Evolutionary conservation across 2,888 invertebrate species (phyloP).

Genomic region (Piscicola geometra): DNA sequence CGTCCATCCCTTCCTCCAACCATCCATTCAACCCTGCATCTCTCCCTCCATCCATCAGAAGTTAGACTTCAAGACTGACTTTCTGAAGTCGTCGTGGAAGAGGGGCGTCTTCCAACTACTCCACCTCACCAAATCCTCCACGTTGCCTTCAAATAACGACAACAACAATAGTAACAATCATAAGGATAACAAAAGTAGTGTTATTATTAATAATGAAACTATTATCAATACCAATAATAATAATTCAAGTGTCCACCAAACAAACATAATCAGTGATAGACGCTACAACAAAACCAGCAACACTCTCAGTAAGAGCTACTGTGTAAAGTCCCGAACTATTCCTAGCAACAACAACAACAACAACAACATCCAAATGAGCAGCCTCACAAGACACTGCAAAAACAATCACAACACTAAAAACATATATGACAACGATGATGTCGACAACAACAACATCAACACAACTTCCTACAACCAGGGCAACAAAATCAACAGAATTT

Average conservation of each 20-base stretch:
- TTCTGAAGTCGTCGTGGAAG: conserved; percentile 31
- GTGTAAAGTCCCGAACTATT: background rate
- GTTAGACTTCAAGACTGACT: background rate
- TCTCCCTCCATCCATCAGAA: background rate
- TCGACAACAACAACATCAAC: conserved; percentile 1
- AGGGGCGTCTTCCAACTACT: conserved; percentile 34
- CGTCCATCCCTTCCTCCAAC: background rate
- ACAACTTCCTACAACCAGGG: background rate
- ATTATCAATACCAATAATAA: background rate
- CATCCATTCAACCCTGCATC: conserved; percentile 9
- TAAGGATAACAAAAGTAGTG: conserved; percentile 23
- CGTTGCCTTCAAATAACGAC: conserved; percentile 16
- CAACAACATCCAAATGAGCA: background rate
- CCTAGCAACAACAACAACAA: background rate
- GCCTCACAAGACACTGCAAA: background rate
- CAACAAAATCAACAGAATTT: background rate
- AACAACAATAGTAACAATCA: conserved; percentile 30
- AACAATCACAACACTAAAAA: background rate
- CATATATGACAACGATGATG: background rate
- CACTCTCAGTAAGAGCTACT: background rate
- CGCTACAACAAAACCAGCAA: conserved; percentile 4
- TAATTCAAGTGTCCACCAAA: background rate
- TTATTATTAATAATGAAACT: background rate
- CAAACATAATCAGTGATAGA: background rate
- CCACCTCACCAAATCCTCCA: conserved; percentile 30